Evolutionary conservation across 53 echinoderm and acorn worm genomes (phyloP).

Genomic region (Luidia sarsii): DNA sequence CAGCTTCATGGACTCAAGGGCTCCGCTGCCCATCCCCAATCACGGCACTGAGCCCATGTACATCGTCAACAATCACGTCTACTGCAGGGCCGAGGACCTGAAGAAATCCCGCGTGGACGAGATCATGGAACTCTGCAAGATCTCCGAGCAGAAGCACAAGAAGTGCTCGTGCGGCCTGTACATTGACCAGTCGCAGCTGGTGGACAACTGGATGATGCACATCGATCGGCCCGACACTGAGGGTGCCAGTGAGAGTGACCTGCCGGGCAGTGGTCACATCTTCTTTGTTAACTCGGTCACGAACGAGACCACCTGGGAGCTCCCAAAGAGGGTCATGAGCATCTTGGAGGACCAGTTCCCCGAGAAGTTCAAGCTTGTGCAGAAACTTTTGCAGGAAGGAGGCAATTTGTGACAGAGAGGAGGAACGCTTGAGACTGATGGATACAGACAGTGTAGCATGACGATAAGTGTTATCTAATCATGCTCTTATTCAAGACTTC

Average conservation of each 20-base stretch:
- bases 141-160: slow-evolving; percentile 64
- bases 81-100: slow-evolving; percentile 66
- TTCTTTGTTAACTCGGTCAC: slow-evolving; percentile 80
- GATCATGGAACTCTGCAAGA: slow-evolving; percentile 67
- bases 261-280: slow-evolving; percentile 49
- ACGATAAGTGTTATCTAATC: too few relatives aligned
- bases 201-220: slow-evolving; percentile 95
- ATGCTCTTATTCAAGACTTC: too few relatives aligned
- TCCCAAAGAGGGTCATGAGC: slow-evolving; percentile 43
- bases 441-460: too few relatives aligned
- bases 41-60: slow-evolving; percentile 65
- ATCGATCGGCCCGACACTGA: slow-evolving; percentile 68
- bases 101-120: slow-evolving; percentile 63
- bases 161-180: slow-evolving; percentile 90
- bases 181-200: slow-evolving; percentile 75
- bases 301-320: slow-evolving; percentile 65
- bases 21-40: slow-evolving; percentile 73
- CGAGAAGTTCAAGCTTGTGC: slow-evolving; percentile 22
- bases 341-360: background rate
- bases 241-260: slow-evolving; percentile 55
- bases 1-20: slow-evolving; percentile 8
- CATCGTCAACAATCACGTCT: slow-evolving; percentile 61
- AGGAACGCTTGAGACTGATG: too few relatives aligned
- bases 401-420: background rate
- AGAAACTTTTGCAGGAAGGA: slow-evolving; percentile 8